A percentile compares a stretch with the other conserved stretches of the same genome.
phyloP scores from a whole-genome alignment of 2,113 vertebrate species.

The Xiphophorus maculatus region DNA sequence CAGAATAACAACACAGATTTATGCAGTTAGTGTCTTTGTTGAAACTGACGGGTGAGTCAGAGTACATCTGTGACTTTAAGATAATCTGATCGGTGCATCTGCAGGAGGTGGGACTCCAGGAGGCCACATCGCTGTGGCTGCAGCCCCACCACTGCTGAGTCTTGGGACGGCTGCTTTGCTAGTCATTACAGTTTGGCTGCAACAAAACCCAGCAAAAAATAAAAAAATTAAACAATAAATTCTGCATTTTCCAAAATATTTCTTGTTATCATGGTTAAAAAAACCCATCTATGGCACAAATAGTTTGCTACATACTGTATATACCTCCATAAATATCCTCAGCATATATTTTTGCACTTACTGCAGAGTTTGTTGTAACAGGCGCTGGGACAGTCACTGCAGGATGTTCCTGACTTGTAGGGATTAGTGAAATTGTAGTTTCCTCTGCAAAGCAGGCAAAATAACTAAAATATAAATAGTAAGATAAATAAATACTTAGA shows the following conservation, averaged over 20 bases:
- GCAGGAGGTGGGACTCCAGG: slow-evolving; percentile 62
- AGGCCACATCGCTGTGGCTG: neutral
- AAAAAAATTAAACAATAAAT: neutral
- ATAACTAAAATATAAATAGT: slow-evolving; percentile 24
- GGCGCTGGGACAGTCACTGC: slow-evolving; percentile 51
- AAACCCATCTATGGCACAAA: too few relatives aligned
- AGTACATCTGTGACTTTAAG: slow-evolving; percentile 18
- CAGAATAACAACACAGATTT: slow-evolving; percentile 6
- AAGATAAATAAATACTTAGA: too few relatives aligned
- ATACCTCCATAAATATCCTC: neutral
- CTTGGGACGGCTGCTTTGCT: slow-evolving; percentile 49
- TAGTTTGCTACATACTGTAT: too few relatives aligned
- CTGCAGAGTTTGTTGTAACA: slow-evolving; percentile 71
- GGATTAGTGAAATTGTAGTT: slow-evolving; percentile 50
- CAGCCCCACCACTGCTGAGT: slow-evolving; percentile 45
- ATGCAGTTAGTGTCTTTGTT: slow-evolving; percentile 21
- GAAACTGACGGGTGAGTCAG: neutral
- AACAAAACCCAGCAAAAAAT: neutral
- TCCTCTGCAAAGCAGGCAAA: slow-evolving; percentile 55
- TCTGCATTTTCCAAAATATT: too few relatives aligned
- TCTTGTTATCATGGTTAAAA: too few relatives aligned
- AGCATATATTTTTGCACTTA: slow-evolving; percentile 46
- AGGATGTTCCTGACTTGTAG: slow-evolving; percentile 57
- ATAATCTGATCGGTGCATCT: slow-evolving; percentile 53
- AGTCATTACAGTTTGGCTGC: slow-evolving; percentile 56